These are phyloP conservation scores for Diadumene lineata DNA, from an alignment of 92 coral and sea anemone species.

Conservation along the genomic window DNA sequence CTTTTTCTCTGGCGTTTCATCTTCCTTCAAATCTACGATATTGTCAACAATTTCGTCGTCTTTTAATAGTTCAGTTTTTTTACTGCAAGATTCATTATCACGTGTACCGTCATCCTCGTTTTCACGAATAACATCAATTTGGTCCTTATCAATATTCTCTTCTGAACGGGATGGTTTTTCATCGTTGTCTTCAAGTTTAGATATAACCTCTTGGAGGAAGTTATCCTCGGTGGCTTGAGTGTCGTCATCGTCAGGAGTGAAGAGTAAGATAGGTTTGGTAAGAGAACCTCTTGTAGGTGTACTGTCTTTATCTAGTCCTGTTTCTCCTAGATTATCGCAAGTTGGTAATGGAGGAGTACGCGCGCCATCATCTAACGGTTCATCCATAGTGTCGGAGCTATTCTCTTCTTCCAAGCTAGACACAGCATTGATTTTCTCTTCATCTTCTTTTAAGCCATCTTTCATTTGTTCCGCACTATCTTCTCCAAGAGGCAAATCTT, in stretches of 20 bases:
- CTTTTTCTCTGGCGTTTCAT: slow-evolving; percentile 28
- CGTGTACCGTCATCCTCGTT: background rate
- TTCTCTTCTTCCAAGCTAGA: background rate
- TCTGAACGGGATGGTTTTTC: background rate
- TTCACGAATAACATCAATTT: background rate
- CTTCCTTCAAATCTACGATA: background rate
- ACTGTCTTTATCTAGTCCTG: background rate
- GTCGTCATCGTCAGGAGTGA: slow-evolving; percentile 19
- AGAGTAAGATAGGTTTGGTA: slow-evolving; percentile 22
- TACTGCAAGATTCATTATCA: background rate
- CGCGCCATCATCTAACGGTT: slow-evolving; percentile 4
- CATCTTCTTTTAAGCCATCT: background rate
- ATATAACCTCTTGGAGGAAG: slow-evolving; percentile 4
- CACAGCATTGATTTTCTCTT: background rate
- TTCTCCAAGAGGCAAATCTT: background rate
- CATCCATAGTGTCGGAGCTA: background rate
- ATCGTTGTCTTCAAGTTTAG: background rate
- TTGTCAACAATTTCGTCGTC: background rate
- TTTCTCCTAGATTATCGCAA: background rate
- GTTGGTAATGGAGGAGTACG: slow-evolving; percentile 22
- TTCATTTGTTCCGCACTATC: background rate
- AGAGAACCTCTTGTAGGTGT: slow-evolving; percentile 26
- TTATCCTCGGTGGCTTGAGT: slow-evolving; percentile 1
- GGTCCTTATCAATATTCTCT: background rate
- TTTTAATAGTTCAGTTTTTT: background rate